phyloP scores from a whole-genome alignment of 2,113 vertebrate genomes.

The Halichoerus grypus region DNA sequence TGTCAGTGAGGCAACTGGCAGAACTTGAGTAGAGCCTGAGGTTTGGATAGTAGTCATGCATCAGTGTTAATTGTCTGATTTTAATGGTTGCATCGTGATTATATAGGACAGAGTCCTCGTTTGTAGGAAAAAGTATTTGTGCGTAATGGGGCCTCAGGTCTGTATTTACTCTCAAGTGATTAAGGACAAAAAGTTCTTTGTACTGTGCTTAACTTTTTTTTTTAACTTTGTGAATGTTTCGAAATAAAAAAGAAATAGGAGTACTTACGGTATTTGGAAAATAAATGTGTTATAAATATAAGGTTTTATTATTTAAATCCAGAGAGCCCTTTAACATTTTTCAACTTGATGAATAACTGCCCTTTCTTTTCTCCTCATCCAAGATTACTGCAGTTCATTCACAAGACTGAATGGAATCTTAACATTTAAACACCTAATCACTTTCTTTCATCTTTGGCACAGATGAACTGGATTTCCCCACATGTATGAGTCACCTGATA shows the following conservation, averaged over 20 bases:
- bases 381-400: conserved; percentile 63
- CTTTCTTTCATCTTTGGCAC: conserved; percentile 76
- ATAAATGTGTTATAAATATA: conserved; percentile 46
- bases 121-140: neutral
- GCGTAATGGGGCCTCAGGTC: neutral
- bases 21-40: neutral
- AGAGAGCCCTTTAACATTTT: conserved; percentile 56
- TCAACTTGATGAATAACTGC: conserved; percentile 37
- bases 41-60: neutral
- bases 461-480: conserved; percentile 77
- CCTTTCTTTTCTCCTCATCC: conserved; percentile 29
- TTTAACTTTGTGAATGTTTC: conserved; percentile 17
- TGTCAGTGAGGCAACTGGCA: neutral
- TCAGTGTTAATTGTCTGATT: neutral
- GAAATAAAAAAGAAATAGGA: conserved; percentile 37
- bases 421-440: conserved; percentile 70
- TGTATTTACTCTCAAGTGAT: neutral
- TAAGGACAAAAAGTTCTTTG: conserved; percentile 16
- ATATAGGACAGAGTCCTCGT: neutral
- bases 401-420: conserved; percentile 59
- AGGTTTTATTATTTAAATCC: conserved; percentile 72
- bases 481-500: conserved; percentile 77
- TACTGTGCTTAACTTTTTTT: neutral
- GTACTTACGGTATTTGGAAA: conserved; percentile 49
- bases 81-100: neutral